Percentiles rank a stretch among this genome's conserved stretches.
These are phyloP conservation scores for Ailuropoda melanoleuca DNA, from an alignment of 2,113 vertebrate species.

Conservation along the genomic window DNA sequence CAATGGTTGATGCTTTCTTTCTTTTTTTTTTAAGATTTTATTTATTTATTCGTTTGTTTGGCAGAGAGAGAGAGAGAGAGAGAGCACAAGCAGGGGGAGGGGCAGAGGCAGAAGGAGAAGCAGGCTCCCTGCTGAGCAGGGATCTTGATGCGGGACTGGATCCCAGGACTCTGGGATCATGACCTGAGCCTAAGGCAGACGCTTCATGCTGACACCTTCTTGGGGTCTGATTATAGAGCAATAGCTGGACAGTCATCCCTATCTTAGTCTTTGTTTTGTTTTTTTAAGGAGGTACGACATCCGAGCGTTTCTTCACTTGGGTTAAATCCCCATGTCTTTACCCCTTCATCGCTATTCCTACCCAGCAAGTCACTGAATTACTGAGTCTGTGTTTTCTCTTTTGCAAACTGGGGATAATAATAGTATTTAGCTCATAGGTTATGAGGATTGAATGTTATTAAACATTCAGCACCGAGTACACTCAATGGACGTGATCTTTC, in stretches of 20 bases:
- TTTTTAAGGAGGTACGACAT: background rate
- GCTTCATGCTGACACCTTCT: background rate
- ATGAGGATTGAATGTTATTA: background rate
- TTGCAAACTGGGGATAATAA: background rate
- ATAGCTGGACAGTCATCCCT: background rate
- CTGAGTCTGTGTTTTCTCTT: background rate
- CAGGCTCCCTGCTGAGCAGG: too few relatives aligned
- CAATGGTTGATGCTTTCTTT: background rate
- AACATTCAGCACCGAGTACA: background rate
- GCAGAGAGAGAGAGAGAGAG: too few relatives aligned
- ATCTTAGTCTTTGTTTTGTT: background rate
- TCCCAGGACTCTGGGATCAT: background rate
- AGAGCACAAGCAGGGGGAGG: too few relatives aligned
- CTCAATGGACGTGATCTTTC: background rate
- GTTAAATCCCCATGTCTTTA: background rate
- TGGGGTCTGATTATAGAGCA: background rate
- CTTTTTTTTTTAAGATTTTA: background rate
- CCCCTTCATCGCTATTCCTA: background rate
- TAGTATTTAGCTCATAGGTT: background rate
- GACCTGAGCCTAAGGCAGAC: background rate
- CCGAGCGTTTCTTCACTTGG: background rate
- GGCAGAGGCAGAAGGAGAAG: too few relatives aligned
- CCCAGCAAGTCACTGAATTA: background rate
- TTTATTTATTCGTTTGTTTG: background rate
- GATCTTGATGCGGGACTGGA: background rate